Evolutionary conservation across 2,113 vertebrate species (phyloP).

Genomic region (Copsychus sechellarum): DNA sequence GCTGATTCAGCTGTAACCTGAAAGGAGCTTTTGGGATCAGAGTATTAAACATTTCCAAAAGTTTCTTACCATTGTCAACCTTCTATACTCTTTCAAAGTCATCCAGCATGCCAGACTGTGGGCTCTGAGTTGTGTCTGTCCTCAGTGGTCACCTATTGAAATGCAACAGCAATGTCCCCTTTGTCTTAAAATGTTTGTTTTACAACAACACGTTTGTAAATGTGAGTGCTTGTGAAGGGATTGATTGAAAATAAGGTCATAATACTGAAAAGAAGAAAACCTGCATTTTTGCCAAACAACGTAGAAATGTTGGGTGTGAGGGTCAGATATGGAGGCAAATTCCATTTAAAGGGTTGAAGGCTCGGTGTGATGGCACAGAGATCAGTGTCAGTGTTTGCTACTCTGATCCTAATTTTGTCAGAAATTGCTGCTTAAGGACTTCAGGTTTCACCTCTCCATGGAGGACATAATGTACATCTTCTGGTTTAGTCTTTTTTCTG

Average conservation of each 20-base stretch:
- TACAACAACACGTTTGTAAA: not conserved
- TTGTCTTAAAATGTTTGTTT: not conserved
- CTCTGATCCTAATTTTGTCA: not conserved
- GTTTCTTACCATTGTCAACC: not conserved
- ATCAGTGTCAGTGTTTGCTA: not conserved
- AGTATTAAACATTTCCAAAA: not conserved
- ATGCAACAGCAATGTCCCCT: not conserved
- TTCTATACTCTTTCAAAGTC: not conserved
- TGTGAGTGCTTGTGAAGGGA: not conserved
- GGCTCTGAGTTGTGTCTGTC: not conserved
- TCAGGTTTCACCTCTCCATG: not conserved
- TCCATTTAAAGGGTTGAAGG: not conserved
- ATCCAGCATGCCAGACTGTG: not conserved
- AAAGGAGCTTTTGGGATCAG: not conserved
- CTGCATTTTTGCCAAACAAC: not conserved
- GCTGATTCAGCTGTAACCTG: constrained; percentile 7
- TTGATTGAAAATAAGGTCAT: not conserved
- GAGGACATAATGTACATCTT: not conserved
- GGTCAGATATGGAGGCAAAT: not conserved
- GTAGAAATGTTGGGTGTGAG: accelerated
- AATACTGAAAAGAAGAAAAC: not conserved
- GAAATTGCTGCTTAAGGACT: not conserved
- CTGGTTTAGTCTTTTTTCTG: not conserved
- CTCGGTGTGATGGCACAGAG: not conserved
- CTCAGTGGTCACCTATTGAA: not conserved